Evolutionary conservation across 2,113 vertebrate species (phyloP), one percentile per base, ranked within the genome.

Genomic region (Gallinago media): DNA sequence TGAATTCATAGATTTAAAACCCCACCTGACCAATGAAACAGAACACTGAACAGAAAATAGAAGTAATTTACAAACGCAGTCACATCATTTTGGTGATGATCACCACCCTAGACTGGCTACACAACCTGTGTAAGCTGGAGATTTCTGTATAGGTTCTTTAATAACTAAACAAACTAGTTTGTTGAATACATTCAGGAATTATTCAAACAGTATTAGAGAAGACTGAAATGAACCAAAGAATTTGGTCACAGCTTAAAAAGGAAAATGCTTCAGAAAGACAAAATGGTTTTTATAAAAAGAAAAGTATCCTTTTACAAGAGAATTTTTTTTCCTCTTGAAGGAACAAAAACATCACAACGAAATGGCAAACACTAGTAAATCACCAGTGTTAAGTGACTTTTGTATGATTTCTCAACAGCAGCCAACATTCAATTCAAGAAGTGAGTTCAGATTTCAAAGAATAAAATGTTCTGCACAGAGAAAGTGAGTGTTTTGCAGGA

Each of bases 401-500:
- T 77, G 15, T 54, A 66, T 54, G 52, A 61, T 87, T 92, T 90
- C 83, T 66, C 36, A 91, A 38, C 31, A 92, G 80, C 61, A 87
- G 50, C 36, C 61, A 81, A 87, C 22, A 87, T 56, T 23, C 36
- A 79, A 32, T 54, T 66, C 10, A 72, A 95, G 40, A 84, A 15
- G 42, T 1, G 0, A 96, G 71, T 59, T 85, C 56, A 56, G n/a
- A 72, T 95, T 87, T 90, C 90, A 88, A 93, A 76, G 66, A 89
- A 89, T 88, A 92, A 93, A 85, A 52, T 54, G 79, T 78, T 79
- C 77, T 67, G 54, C 52, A 56, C 32, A 94, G 36, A 36, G 10
- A 55, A 62, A 92, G 75, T 15, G 5, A 92, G 40, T 36, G 42
- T 65, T 94, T 82, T 78, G 76, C 76, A 94, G 91, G 85, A 80